Percentiles rank a stretch among this genome's conserved stretches.
phyloP scores from a whole-genome alignment of 2,888 invertebrate species.

The Microchrysa polita region DNA sequence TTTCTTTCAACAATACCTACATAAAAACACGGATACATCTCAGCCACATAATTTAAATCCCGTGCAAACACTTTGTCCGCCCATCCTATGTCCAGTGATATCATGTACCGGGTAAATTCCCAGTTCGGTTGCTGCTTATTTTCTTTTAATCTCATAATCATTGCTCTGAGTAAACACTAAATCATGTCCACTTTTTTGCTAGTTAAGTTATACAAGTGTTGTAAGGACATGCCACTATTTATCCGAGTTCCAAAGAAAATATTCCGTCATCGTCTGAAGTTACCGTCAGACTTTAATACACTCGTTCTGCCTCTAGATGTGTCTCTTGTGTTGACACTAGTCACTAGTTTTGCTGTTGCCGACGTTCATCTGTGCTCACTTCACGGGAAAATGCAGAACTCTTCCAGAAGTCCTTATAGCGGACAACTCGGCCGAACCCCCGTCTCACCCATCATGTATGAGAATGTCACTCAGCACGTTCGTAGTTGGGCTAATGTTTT shows the following conservation, averaged over 20 bases:
- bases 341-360: conserved; percentile 6
- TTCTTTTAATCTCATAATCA: conserved; percentile 30
- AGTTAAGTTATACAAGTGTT: not conserved
- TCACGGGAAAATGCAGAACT: no score
- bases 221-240: conserved; percentile 7
- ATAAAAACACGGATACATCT: not conserved
- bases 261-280: conserved; percentile 19
- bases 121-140: not conserved
- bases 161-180: conserved; percentile 16
- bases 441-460: no score
- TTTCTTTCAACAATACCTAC: not conserved
- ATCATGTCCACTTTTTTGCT: conserved; percentile 8
- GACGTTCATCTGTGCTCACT: not conserved
- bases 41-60: no score
- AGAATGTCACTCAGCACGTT: no score
- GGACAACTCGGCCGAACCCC: no score
- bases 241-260: not conserved
- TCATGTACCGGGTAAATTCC: not conserved
- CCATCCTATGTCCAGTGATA: no score
- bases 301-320: not conserved
- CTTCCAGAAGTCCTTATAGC: no score
- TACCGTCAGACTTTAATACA: conserved; percentile 6
- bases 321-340: conserved; percentile 1
- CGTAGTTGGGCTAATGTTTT: no score
- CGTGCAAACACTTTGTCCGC: no score